Base-by-base conservation (phyloP, 2,113 vertebrate species). In the Platichthys flesus region DNA sequence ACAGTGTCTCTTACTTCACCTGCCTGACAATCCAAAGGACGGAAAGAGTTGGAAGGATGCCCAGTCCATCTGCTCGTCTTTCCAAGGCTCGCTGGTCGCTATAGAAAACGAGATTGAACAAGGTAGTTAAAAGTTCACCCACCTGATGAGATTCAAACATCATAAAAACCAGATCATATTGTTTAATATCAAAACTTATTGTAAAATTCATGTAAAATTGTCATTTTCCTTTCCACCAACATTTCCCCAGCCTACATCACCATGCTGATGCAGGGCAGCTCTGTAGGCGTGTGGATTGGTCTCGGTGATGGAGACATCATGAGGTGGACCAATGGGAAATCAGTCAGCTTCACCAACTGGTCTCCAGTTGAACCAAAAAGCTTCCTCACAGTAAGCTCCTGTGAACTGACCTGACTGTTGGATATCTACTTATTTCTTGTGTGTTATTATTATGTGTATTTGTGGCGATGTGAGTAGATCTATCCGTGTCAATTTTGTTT, bases 61-160 rank as follows among this genome's bases (percentile, higher is more conserved):
- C 73, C 95, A 93, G 60, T 93, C 93, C 42, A 94, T 96, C 87
- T 99, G 97, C 82, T 75, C 76, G 18, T 90, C 83, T 9, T 90
- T 95, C 58, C 88, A 92, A 24, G 96, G 95, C 20, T 93, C 94
- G 1, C 94, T 99, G 9, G 96, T 95, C 4, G 71, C 93, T 23
- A 93, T 98, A 9, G 92, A 96, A 74, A 92, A 95, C 76, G 95
- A 97, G 85, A 88, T 97, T 55, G 96, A 99, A 72, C 97, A 99
- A 97, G 97, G 98, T 99, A 89, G 18, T 24, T n/a, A 76, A 60
- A 18, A 23, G 18, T 57, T 52, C 3, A n/a, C 35, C 23, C 0
- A 13, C 31, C 31, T 31, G 31, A 31, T 26, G 5, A 52, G 51
- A 31, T 15, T 2, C 21, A 70, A 61, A 15, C 54, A 7, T 1